A percentile compares a stretch with the other conserved stretches of the same genome.
Evolutionary conservation across 2,888 invertebrate species (phyloP).

Genomic region (Zeuzera pyrina): DNA sequence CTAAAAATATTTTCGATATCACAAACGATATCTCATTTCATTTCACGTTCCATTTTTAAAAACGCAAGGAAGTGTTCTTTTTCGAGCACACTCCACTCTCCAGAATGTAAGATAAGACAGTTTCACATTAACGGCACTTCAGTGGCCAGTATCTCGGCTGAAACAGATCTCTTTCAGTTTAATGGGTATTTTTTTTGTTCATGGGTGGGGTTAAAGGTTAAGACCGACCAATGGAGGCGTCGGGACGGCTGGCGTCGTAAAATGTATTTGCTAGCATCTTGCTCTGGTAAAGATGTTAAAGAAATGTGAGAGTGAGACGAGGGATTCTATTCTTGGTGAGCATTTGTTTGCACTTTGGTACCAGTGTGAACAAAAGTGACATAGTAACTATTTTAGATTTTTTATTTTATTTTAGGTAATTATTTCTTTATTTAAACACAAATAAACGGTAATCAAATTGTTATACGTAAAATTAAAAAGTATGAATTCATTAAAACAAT

Average conservation of each 20-base stretch:
- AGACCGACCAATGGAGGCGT: slow-evolving; percentile 49
- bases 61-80: slow-evolving; percentile 22
- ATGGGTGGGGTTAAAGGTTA: slow-evolving; percentile 69
- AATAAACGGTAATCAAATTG: too few relatives aligned
- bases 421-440: background rate
- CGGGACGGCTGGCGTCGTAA: slow-evolving; percentile 26
- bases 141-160: slow-evolving; percentile 41
- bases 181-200: slow-evolving; percentile 66
- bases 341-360: slow-evolving; percentile 23
- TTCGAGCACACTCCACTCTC: slow-evolving; percentile 18
- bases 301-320: slow-evolving; percentile 42
- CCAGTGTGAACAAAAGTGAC: slow-evolving; percentile 21
- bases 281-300: slow-evolving; percentile 35
- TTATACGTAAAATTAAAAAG: too few relatives aligned
- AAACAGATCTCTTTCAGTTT: slow-evolving; percentile 60
- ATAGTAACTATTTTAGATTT: slow-evolving; percentile 6
- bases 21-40: slow-evolving; percentile 9
- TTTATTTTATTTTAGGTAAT: slow-evolving; percentile 2
- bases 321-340: slow-evolving; percentile 51
- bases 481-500: too few relatives aligned
- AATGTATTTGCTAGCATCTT: slow-evolving; percentile 28
- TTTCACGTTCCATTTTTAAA: slow-evolving; percentile 19
- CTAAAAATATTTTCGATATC: too few relatives aligned
- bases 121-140: slow-evolving; percentile 39
- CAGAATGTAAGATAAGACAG: slow-evolving; percentile 40